Evolutionary conservation across 2,797 vertebrate genomes (phyloP).

Genomic region (Mus minutoides): DNA sequence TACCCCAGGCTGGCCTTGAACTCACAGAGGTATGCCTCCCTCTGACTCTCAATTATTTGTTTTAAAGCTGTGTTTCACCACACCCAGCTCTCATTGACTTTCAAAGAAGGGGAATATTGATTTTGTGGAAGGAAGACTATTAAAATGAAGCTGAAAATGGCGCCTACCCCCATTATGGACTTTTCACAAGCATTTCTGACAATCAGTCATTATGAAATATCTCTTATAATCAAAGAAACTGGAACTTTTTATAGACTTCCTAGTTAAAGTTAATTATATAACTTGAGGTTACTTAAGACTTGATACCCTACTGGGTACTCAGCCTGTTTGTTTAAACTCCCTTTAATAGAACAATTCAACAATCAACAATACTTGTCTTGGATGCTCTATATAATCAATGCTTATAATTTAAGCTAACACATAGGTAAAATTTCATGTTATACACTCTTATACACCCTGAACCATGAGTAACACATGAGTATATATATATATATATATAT

Average conservation of each 20-base stretch:
- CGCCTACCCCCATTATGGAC: not conserved
- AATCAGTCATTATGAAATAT: not conserved
- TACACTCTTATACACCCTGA: not conserved
- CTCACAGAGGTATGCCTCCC: not conserved
- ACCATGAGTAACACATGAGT: not conserved
- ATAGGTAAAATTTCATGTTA: not conserved
- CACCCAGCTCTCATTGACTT: not conserved
- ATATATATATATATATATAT: too few relatives aligned
- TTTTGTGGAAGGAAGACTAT: not conserved
- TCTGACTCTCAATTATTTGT: not conserved
- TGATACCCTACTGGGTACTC: not conserved
- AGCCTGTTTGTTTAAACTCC: not conserved
- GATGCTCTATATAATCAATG: not conserved
- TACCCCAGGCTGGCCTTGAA: not conserved
- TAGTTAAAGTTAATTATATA: not conserved
- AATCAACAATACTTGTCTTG: not conserved
- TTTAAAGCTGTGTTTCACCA: not conserved
- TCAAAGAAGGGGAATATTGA: not conserved
- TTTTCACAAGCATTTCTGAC: not conserved
- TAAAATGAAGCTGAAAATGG: not conserved
- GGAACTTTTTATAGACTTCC: not conserved
- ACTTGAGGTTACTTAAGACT: not conserved
- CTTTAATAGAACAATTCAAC: not conserved
- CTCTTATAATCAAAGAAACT: not conserved
- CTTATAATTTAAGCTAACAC: not conserved